phyloP scores from a whole-genome alignment of 2,797 vertebrate species.

The Setipinna tenuifilis region DNA sequence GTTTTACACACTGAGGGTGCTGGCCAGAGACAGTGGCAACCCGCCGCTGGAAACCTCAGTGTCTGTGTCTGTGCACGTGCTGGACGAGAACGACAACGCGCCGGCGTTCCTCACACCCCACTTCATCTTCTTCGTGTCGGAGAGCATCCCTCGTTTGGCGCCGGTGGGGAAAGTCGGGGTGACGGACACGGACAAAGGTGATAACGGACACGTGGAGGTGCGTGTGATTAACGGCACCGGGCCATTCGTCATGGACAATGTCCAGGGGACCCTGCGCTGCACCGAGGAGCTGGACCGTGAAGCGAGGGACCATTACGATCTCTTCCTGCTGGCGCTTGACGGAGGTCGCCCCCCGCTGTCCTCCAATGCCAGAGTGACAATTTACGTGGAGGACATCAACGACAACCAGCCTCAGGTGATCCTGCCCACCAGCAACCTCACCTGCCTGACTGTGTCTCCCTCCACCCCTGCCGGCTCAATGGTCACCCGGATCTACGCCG shows the following conservation, averaged over 20 bases:
- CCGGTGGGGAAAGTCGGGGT: constrained; percentile 72
- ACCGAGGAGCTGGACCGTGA: constrained; percentile 74
- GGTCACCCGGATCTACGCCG: constrained; percentile 76
- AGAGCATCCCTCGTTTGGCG: constrained; percentile 65
- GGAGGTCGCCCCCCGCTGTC: constrained; percentile 70
- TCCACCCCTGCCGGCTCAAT: constrained; percentile 65
- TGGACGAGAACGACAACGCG: constrained; percentile 81
- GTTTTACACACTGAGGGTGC: constrained; percentile 65
- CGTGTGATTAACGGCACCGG: constrained; percentile 65
- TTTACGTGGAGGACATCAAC: constrained; percentile 82
- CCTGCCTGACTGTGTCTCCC: constrained; percentile 74
- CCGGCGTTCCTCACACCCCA: constrained; percentile 73
- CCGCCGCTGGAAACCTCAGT: constrained; percentile 68
- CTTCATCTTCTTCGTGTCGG: constrained; percentile 78
- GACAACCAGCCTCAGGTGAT: constrained; percentile 80
- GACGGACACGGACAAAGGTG: constrained; percentile 72
- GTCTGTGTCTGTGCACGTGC: constrained; percentile 64
- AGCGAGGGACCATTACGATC: constrained; percentile 69
- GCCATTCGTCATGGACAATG: constrained; percentile 72
- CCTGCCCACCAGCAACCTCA: constrained; percentile 77
- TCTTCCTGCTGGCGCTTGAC: constrained; percentile 73
- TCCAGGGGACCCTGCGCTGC: constrained; percentile 65
- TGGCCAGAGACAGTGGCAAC: constrained; percentile 73
- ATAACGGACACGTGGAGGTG: constrained; percentile 71
- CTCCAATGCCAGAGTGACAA: constrained; percentile 70